Evolutionary conservation across 1,140 invertebrate genomes (phyloP), one percentile per base, ranked within the genome.

Genomic region (Ostrea denselamellosa): DNA sequence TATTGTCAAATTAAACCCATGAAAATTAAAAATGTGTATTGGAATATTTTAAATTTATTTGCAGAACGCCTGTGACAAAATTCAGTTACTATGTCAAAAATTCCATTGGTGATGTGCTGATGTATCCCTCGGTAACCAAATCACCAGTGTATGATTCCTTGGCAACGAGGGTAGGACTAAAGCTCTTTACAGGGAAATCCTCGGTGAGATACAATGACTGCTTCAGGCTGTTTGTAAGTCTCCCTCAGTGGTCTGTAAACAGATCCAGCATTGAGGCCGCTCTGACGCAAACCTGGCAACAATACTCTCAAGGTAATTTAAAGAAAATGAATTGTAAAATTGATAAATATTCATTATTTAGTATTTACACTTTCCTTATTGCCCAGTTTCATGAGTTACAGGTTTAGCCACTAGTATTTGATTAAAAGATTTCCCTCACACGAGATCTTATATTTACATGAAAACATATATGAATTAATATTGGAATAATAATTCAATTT

Each of bases 31-130:
- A 44, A 1, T 44, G 34, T 44, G 34, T 44, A 44, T 44, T 44
- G 34, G 34, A 44, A 44, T 44, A 44, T 71, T 22, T 68, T 86
- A 28, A 58, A 12, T 71, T 10, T 71, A 12, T 71, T 25, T 14
- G 44, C 54, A 88, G 88, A 22, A 51, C 28, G 77, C 51, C 85
- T 44, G n/a, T 89, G 5, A 89, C 88, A 14, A 89, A 68, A 58
- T 89, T 84, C 25, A 83, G 83, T 8, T 89, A 86, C 44, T 83
- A 83, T 51, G 52, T 89, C 14, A 53, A 56, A 8, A 10, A n/a
- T 3, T 22, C 82, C 65, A 52, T 54, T 14, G 17, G 62, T 25
- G 82, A n/a, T 14, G 85, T 4, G 82, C 85, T 28, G 14, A 14
- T 77, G 25, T 77, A 77, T 77, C 85, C 88, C 7, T 77, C 85